Conservation (phyloP, 2,113 vertebrate genomes). For the Xenopus laevis region DNA sequence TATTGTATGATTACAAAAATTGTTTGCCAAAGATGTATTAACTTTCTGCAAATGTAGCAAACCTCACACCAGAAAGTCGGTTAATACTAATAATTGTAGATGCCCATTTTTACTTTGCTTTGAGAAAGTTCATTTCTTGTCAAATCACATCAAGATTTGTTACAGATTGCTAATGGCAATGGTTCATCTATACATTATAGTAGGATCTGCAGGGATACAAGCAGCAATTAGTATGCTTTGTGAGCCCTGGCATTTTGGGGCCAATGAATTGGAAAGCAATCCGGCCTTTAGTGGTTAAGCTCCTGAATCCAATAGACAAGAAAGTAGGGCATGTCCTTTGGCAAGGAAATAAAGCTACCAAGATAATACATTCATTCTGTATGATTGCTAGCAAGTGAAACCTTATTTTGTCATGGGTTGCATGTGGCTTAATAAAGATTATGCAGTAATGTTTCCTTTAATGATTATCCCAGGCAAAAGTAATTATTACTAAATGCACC, state of each 20-base stretch:
- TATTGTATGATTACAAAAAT: too few relatives aligned
- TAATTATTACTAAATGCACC: slow-evolving; percentile 17
- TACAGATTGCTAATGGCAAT: slow-evolving; percentile 15
- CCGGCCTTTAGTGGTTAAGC: slow-evolving; percentile 2
- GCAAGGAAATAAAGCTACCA: slow-evolving; percentile 12
- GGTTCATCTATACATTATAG: background rate
- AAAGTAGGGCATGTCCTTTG: slow-evolving; percentile 15
- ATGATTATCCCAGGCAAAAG: slow-evolving; percentile 4
- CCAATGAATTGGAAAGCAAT: slow-evolving; percentile 20
- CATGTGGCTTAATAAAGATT: slow-evolving; percentile 14
- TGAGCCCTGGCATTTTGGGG: slow-evolving; percentile 1
- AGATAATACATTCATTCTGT: slow-evolving; percentile 8
- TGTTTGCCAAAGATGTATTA: too few relatives aligned
- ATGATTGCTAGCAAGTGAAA: slow-evolving; percentile 3
- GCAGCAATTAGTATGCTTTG: slow-evolving; percentile 18
- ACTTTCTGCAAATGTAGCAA: too few relatives aligned
- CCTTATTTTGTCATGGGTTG: background rate
- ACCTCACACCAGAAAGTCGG: too few relatives aligned
- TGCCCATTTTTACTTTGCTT: background rate
- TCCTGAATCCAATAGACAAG: slow-evolving; percentile 6
- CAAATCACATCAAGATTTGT: slow-evolving; percentile 5
- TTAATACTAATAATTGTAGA: too few relatives aligned
- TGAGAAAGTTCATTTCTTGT: background rate
- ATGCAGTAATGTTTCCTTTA: background rate
- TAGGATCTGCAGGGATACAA: background rate